These are phyloP conservation scores for Eulemur coronatus DNA, from an alignment of 2,797 vertebrate species.

Conservation along the genomic window DNA sequence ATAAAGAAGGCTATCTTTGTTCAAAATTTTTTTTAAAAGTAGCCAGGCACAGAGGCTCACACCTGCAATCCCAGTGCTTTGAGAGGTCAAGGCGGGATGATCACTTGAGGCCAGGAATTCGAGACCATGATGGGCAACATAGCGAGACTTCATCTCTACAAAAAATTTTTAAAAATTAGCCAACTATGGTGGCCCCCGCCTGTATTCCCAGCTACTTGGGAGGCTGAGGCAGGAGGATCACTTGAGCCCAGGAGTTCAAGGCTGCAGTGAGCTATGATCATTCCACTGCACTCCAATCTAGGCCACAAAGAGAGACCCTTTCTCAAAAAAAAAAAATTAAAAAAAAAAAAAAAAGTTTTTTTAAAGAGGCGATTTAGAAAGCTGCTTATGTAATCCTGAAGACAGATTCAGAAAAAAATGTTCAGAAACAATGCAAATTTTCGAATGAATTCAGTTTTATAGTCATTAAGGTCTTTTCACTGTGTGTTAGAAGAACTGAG, in stretches of 20 bases:
- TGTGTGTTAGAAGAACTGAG: background rate
- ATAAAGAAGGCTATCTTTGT: background rate
- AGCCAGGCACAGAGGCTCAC: background rate
- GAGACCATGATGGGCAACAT: background rate
- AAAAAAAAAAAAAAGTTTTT: background rate
- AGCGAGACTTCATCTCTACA: background rate
- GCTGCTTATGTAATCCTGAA: background rate
- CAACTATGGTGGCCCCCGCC: background rate
- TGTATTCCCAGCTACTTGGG: background rate
- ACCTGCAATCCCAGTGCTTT: background rate
- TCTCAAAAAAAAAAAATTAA: background rate
- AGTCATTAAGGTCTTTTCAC: background rate
- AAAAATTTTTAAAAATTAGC: background rate
- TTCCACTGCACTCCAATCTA: background rate
- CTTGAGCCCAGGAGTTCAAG: background rate
- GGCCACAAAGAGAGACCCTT: background rate
- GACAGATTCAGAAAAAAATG: background rate
- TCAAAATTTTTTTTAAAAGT: background rate
- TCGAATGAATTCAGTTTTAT: background rate
- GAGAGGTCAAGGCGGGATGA: background rate
- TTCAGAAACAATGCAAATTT: background rate
- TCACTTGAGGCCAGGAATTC: background rate
- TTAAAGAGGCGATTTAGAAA: background rate
- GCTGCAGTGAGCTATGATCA: background rate
- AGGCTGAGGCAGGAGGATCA: background rate